Percentiles rank a stretch among this genome's conserved stretches.
phyloP scores from a whole-genome alignment of 2,113 vertebrate species.

The Paralichthys olivaceus region DNA sequence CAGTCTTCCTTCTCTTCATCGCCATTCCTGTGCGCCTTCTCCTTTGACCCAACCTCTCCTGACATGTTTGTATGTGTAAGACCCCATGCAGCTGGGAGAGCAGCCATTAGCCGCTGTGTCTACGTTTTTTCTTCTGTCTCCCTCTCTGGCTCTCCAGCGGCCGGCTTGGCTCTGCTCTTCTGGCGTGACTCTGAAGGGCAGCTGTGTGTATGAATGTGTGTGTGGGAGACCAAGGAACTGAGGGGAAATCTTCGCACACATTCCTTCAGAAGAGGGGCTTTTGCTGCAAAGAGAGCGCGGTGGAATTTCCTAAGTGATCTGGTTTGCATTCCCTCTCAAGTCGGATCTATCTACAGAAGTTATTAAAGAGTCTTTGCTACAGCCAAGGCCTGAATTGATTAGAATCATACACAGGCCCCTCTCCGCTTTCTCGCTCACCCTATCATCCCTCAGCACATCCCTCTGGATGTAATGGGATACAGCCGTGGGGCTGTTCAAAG shows the following conservation, averaged over 20 bases:
- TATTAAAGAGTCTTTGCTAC: conserved; percentile 65
- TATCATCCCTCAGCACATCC: conserved; percentile 49
- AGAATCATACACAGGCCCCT: conserved; percentile 55
- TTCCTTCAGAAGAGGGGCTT: conserved; percentile 76
- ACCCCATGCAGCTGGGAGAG: conserved; percentile 57
- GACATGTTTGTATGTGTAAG: conserved; percentile 57
- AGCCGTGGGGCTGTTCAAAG: conserved; percentile 58
- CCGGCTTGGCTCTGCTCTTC: conserved; percentile 29
- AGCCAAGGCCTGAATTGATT: conserved; percentile 68
- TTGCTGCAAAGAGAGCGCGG: conserved; percentile 55
- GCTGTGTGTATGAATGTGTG: conserved; percentile 64
- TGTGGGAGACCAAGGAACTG: conserved; percentile 64
- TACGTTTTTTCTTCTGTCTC: conserved; percentile 9
- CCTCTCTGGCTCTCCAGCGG: conserved; percentile 23
- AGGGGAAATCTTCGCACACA: conserved; percentile 76
- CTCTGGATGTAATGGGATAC: conserved; percentile 67
- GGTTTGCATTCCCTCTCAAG: conserved; percentile 76
- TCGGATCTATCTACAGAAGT: conserved; percentile 57
- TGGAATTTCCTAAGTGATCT: conserved; percentile 77
- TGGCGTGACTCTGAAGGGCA: conserved; percentile 69
- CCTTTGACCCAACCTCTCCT: conserved; percentile 48
- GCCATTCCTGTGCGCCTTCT: conserved; percentile 22
- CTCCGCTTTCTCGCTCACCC: conserved; percentile 38
- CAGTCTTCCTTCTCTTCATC: conserved; percentile 27
- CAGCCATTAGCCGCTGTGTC: conserved; percentile 53